Evolutionary conservation across 2,797 vertebrate genomes (phyloP), one percentile per base, ranked within the genome.

Genomic region (Nannoperca obscura): DNA sequence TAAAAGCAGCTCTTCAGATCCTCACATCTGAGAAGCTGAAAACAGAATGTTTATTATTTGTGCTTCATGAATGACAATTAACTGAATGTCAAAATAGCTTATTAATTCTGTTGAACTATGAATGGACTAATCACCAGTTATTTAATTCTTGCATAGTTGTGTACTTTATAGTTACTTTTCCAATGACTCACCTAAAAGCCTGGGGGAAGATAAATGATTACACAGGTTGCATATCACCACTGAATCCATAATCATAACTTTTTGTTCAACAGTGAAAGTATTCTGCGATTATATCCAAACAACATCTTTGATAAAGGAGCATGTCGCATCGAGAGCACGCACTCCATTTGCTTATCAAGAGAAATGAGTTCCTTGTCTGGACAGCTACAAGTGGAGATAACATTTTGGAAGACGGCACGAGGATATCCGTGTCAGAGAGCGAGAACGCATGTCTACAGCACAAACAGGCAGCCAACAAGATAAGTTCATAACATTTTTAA

Each of bases 291-390:
- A 54, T 22, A 53, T 60, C 22, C 30, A 52, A 55, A 74, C 44
- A 69, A 27, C 40, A 65, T 55, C 24, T 74, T 9, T 9, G 77
- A 77, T 70, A 82, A 81, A 52, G 49, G 20, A 46, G 3, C 44
- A 53, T 67, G 59, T 69, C 66, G 65, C 81, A 71, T 75, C 58
- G 64, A 65, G 24, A 77, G 73, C 52, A 30, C 3, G 11, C 30
- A 34, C 63, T 78, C 60, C 78, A 68, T 67, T 71, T 76, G 74
- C 73, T 85, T 84, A 82, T 87, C 81, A 68, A 76, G 15, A 68
- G 54, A 70, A 59, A 72, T 24, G 53, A 60, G 63, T 46, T 81
- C 84, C 50, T 49, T 61, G 82, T 62, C 55, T 46, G 66, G 17
- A 36, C 65, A 32, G 36, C 66, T 14, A 63, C 68, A 70, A 79